phyloP scores from a whole-genome alignment of 1,140 invertebrate genomes.

The Venturia canescens region DNA sequence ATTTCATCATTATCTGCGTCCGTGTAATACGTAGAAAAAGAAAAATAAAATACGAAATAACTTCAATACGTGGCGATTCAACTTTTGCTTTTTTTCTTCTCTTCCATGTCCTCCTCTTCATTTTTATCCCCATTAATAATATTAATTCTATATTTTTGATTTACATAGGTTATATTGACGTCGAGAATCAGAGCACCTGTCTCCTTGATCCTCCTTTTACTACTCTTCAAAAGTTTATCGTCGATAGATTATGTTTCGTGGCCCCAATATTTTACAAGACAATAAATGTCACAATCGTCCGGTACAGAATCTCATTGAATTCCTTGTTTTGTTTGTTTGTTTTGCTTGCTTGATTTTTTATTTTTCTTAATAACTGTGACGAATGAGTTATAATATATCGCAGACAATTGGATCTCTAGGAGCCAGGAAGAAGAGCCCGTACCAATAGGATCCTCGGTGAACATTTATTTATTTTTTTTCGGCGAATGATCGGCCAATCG shows the following conservation, averaged over 20 bases:
- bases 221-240: conserved; percentile 48
- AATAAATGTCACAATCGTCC: conserved; percentile 49
- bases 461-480: conserved; percentile 27
- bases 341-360: not conserved
- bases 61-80: conserved; percentile 40
- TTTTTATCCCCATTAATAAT: conserved; percentile 53
- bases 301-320: conserved; percentile 37
- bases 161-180: conserved; percentile 62
- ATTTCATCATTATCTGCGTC: conserved; percentile 11
- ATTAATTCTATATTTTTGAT: conserved; percentile 53
- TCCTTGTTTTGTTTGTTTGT: conserved; percentile 15
- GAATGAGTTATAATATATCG: conserved; percentile 28
- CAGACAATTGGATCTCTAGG: conserved; percentile 29
- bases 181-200: conserved; percentile 66
- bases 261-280: conserved; percentile 73
- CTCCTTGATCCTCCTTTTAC: conserved; percentile 49
- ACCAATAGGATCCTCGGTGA: conserved; percentile 1
- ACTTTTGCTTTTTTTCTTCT: conserved; percentile 40
- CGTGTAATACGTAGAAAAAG: conserved; percentile 43
- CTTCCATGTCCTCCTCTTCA: conserved; percentile 24
- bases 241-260: conserved; percentile 73
- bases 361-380: not conserved
- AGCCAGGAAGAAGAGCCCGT: conserved; percentile 33
- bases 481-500: conserved; percentile 41
- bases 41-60: conserved; percentile 42